Evolutionary conservation across 2,797 vertebrate genomes (phyloP), one percentile per base, ranked within the genome.

Genomic region (Chanos chanos): DNA sequence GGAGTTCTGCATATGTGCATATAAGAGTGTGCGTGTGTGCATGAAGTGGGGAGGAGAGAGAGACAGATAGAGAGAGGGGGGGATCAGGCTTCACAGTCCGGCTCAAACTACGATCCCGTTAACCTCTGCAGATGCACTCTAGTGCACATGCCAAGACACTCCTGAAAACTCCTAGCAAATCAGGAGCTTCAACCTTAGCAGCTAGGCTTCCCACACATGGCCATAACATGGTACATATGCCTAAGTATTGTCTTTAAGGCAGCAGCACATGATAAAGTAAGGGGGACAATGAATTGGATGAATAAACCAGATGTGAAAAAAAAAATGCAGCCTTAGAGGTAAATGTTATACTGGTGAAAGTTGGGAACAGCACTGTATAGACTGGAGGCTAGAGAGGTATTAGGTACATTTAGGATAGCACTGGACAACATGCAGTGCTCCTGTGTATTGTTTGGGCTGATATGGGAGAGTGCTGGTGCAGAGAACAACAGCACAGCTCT

Each of bases 401-500:
- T n/a, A n/a, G n/a, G n/a, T n/a, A n/a, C n/a, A n/a, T n/a, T n/a
- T n/a, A n/a, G n/a, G n/a, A n/a, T n/a, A n/a, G n/a, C 24, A 49
- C 39, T 21, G 24, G 31, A 28, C 37, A 37, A 18, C 28, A 45
- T 49, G 48, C 54, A 43, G 48, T 51, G 44, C 30, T n/a, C 48
- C 43, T 51, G 45, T 53, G 41, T 2, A 12, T 31, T 28, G 47
- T 21, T 22, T 25, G 39, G 27, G 64, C 48, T 21, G 30, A 43
- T 56, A 25, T 21, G 48, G 37, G 33, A 41, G 16, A 59, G 48
- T 15, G 37, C 21, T 24, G 56, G 58, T 64, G 52, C 58, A 28
- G 52, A 40, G 45, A n/a, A n/a, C n/a, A n/a, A n/a, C 47, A 71
- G 49, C 66, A 30, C 59, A 50, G 53, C 64, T 67, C 57, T 55